Conservation (phyloP, 2,888 invertebrate species). For the Synergus japonicus region DNA sequence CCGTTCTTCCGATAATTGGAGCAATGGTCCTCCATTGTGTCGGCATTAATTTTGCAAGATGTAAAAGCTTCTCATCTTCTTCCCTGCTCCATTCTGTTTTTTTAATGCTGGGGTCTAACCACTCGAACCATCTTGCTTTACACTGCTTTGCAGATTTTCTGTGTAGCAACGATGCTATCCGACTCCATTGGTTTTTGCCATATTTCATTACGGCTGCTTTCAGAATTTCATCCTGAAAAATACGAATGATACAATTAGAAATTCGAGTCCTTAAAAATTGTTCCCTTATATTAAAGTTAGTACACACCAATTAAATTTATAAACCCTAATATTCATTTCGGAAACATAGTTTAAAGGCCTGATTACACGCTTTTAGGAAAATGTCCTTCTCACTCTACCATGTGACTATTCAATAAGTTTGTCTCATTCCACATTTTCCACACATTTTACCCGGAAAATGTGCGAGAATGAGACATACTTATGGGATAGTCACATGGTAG, state of each 20-base stretch:
- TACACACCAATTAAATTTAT: no score
- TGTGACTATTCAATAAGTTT: no score
- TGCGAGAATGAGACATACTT: no score
- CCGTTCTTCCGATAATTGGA: constrained; percentile 98
- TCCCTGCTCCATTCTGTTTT: constrained; percentile 99
- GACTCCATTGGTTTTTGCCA: constrained; percentile 99
- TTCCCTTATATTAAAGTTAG: no score
- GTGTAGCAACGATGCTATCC: constrained; percentile 98
- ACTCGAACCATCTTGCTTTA: constrained; percentile 99
- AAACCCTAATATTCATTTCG: no score
- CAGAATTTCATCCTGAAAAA: constrained; percentile 96
- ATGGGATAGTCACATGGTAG: no score
- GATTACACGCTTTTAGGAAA: no score
- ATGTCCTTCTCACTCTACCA: no score
- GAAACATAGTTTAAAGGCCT: no score
- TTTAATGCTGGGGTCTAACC: constrained; percentile 99
- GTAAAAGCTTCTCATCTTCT: constrained; percentile 98
- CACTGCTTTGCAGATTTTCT: constrained; percentile 99
- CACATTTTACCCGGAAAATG: no score
- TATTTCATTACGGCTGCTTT: constrained; percentile 99
- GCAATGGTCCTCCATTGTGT: constrained; percentile 99
- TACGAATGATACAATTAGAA: neutral
- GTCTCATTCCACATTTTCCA: no score
- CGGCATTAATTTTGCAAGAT: constrained; percentile 99
- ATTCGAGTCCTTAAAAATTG: no score